phyloP scores from a whole-genome alignment of 1,140 invertebrate genomes.

The Callitettix versicolor region DNA sequence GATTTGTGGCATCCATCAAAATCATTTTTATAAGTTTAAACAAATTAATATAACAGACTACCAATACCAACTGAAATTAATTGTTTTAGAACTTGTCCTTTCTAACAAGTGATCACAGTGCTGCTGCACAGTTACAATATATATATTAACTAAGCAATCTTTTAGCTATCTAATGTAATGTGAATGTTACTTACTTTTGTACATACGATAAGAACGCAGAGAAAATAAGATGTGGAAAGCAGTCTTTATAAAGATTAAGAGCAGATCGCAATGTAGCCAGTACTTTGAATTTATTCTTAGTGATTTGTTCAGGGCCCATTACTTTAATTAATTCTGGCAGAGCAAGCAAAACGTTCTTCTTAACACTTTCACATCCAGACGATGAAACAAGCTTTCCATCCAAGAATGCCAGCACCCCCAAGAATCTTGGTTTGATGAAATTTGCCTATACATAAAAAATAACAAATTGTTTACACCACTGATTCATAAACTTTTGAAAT shows the following conservation, averaged over 20 bases:
- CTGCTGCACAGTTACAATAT: too few relatives aligned
- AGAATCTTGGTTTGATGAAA: constrained; percentile 19
- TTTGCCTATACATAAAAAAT: constrained; percentile 14
- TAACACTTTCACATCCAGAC: constrained; percentile 14
- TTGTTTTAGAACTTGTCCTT: too few relatives aligned
- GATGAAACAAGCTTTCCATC: constrained; percentile 18
- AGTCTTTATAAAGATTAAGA: constrained; percentile 14
- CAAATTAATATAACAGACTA: too few relatives aligned
- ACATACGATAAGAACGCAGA: constrained; percentile 23
- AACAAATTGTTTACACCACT: not conserved
- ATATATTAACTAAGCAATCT: too few relatives aligned
- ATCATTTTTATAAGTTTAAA: too few relatives aligned
- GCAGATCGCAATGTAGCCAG: constrained; percentile 22
- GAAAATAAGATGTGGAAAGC: constrained; percentile 15
- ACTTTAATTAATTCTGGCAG: constrained; percentile 20
- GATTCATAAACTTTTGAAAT: not conserved
- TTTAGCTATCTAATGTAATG: not conserved
- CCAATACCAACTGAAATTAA: too few relatives aligned
- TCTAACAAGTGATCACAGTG: too few relatives aligned
- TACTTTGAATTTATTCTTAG: constrained; percentile 22
- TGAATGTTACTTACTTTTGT: constrained; percentile 11
- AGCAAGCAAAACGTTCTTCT: constrained; percentile 20
- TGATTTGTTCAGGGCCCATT: constrained; percentile 22
- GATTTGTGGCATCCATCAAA: too few relatives aligned
- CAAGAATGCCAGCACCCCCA: constrained; percentile 20